Evolutionary conservation across 1,140 invertebrate genomes (phyloP), one percentile per base, ranked within the genome.

Genomic region (Macrotrachela quadricornifera): DNA sequence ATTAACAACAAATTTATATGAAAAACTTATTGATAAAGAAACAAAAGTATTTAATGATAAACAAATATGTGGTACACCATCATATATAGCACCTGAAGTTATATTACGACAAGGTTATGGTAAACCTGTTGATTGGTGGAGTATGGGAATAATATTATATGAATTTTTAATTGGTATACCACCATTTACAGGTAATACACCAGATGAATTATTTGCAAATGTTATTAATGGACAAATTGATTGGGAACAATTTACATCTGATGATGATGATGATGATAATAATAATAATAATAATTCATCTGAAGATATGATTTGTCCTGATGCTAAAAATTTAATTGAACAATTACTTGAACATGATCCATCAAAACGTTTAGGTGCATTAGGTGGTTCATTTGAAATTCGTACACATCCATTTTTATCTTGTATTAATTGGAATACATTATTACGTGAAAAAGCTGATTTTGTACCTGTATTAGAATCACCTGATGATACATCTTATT

Each of bases 101-200:
- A 88, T 90, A 59, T 66, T 83, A 10, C 62, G 79, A 55, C 75
- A 76, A 58, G 75, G 75, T n/a, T 77, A 77, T 64, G 76, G 76
- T 16, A 96, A 97, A 72, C 88, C 91, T 0, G 91, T 99, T 30
- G 92, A 99, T 71, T 99, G 90, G 90, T 99, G 94, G 94, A 88
- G 90, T 0, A 91, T 97, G 83, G 91, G 91, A 46, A 85, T 97
- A 46, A 95, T 97, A 60, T 74, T 97, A 2, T 99, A 96, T 67
- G 91, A 99, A 73, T 99, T 99, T 73, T 75, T 97, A 6, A 80
- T 97, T 63, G 94, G 94, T 44, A 92, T 87, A 73, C 90, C 96
- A 18, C 94, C 94, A 10, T 99, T 97, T 71, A 92, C 94, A 71
- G 92, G 91, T 0, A 87, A 96, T 66, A 92, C 88, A 0, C 87